Conservation (phyloP, 1,140 invertebrate species). For the Zelostemma sp. region DNA sequence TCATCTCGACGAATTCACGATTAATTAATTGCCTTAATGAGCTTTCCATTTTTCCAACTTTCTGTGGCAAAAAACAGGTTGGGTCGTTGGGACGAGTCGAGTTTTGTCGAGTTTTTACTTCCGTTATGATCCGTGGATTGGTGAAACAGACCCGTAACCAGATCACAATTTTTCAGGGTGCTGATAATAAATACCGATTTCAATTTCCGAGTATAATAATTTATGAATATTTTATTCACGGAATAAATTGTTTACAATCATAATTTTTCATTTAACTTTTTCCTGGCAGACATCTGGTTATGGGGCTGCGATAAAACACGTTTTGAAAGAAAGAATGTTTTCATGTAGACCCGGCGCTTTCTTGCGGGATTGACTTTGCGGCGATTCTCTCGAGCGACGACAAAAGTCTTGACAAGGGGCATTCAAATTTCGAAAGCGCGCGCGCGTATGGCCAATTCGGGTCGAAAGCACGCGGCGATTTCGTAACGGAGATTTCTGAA, state of each 20-base stretch:
- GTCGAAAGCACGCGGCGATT: slow-evolving; percentile 48
- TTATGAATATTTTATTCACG: too few species aligned
- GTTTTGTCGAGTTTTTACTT: background rate
- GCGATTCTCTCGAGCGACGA: background rate
- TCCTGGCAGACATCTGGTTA: too few species aligned
- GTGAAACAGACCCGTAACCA: background rate
- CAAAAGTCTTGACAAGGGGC: slow-evolving; percentile 14
- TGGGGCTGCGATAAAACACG: too few species aligned
- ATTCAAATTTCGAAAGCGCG: slow-evolving; percentile 46
- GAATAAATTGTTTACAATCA: too few species aligned
- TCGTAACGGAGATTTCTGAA: slow-evolving; percentile 55
- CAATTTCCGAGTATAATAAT: too few species aligned
- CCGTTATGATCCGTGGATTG: too few species aligned
- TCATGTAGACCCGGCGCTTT: background rate
- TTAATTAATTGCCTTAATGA: background rate
- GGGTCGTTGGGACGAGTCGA: background rate
- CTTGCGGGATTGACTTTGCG: too few species aligned
- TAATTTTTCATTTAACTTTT: too few species aligned
- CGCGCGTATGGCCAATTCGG: slow-evolving; percentile 30
- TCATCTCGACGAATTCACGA: too few species aligned
- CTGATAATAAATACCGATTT: too few species aligned
- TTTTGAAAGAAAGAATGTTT: too few species aligned
- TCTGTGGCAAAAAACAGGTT: too few species aligned
- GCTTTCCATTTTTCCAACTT: background rate
- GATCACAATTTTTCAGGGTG: background rate